Evolutionary conservation across 2,113 vertebrate species (phyloP).

Genomic region (Etia nguti): DNA sequence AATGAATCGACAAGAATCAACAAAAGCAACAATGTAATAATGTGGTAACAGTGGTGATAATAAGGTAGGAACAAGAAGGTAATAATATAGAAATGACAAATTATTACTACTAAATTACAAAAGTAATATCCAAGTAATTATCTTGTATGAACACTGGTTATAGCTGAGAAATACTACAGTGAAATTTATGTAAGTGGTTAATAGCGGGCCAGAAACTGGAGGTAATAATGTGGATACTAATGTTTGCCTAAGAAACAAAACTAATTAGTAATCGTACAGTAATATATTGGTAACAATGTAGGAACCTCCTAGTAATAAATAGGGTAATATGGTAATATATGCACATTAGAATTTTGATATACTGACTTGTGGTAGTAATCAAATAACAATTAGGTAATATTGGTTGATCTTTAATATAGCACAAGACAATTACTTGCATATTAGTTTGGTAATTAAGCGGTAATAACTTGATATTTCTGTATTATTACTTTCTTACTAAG

Average conservation of each 20-base stretch:
- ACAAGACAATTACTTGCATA: background rate
- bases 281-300: background rate
- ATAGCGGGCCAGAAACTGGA: background rate
- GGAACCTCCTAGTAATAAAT: background rate
- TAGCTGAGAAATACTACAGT: background rate
- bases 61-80: fast-evolving
- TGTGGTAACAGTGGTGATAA: background rate
- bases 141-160: background rate
- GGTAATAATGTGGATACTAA: too few relatives aligned
- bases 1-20: too few relatives aligned
- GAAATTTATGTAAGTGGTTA: background rate
- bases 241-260: background rate
- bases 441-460: fast-evolving
- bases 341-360: background rate
- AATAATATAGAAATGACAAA: background rate
- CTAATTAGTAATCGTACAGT: background rate
- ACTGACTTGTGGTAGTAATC: background rate
- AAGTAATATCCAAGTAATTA: background rate
- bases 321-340: background rate
- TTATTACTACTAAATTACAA: background rate
- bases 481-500: too few relatives aligned
- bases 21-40: background rate
- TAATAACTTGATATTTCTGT: background rate
- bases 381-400: background rate
- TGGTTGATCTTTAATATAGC: background rate